Conservation (phyloP, 2,888 invertebrate species). For the Ceraclea dissimilis region DNA sequence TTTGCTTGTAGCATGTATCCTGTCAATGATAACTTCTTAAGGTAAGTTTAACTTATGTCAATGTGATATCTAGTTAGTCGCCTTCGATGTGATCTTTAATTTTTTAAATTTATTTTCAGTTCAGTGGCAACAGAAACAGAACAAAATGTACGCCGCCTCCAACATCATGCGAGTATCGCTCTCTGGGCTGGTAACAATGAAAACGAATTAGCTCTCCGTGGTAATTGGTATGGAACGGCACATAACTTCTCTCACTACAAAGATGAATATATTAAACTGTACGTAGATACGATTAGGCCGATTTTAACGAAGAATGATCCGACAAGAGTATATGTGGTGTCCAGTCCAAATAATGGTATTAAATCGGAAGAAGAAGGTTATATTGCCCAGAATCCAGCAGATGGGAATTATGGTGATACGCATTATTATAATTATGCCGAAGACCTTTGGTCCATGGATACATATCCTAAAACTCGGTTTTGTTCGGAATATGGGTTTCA, state of each 20-base stretch:
- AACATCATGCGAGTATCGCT: slow-evolving; percentile 79
- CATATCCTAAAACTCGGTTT: slow-evolving; percentile 78
- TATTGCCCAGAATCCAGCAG: slow-evolving; percentile 70
- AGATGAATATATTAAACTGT: slow-evolving; percentile 74
- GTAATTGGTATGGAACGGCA: slow-evolving; percentile 69
- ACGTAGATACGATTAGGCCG: slow-evolving; percentile 65
- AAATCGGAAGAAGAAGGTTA: slow-evolving; percentile 67
- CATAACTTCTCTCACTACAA: slow-evolving; percentile 50
- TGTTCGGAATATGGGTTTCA: slow-evolving; percentile 96
- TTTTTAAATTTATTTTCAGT: no score
- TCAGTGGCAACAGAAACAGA: slow-evolving; percentile 68
- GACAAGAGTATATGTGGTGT: slow-evolving; percentile 64
- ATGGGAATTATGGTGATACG: slow-evolving; percentile 76
- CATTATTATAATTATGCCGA: slow-evolving; percentile 83
- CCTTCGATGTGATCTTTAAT: neutral
- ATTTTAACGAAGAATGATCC: slow-evolving; percentile 56
- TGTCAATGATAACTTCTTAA: slow-evolving; percentile 59
- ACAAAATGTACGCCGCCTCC: slow-evolving; percentile 75
- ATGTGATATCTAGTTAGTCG: slow-evolving; percentile 1
- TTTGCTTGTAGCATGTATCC: slow-evolving; percentile 97
- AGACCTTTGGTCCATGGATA: slow-evolving; percentile 73
- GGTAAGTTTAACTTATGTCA: no score
- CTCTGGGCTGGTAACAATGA: slow-evolving; percentile 97
- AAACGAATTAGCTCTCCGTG: slow-evolving; percentile 82
- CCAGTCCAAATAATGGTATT: slow-evolving; percentile 87